Percentiles rank a stretch among this genome's conserved stretches.
phyloP scores from a whole-genome alignment of 2,113 vertebrate genomes.

The Ariopsis seemanni region DNA sequence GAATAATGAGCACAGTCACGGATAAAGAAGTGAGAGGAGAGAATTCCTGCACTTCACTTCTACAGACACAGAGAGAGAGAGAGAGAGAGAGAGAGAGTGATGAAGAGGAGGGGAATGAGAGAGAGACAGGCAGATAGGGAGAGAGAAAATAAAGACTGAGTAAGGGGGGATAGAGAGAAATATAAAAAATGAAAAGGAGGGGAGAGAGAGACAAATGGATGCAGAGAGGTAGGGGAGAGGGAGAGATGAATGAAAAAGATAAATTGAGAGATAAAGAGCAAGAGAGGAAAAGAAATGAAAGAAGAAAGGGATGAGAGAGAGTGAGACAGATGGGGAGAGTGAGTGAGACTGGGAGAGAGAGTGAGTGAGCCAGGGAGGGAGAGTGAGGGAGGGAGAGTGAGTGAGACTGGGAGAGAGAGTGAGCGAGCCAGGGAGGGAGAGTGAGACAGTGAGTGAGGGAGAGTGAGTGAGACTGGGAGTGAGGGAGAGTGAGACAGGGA shows the following conservation, averaged over 20 bases:
- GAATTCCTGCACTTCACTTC: conserved; percentile 20
- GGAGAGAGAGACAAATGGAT: not conserved
- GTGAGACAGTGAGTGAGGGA: not conserved
- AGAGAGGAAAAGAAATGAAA: not conserved
- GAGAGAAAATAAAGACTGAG: not conserved
- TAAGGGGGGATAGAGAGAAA: not conserved
- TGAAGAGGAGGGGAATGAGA: not conserved
- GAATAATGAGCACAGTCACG: conserved; percentile 31
- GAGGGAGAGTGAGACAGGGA: not conserved
- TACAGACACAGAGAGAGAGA: not conserved
- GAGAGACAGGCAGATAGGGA: not conserved
- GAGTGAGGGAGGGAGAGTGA: not conserved
- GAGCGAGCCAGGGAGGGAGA: not conserved
- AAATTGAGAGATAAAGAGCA: not conserved
- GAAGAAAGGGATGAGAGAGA: not conserved
- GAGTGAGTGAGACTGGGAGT: not conserved
- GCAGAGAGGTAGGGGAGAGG: too few species aligned
- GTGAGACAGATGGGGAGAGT: not conserved
- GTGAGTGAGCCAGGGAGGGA: too few species aligned
- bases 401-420: not conserved
- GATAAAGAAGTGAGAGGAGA: conserved; percentile 16
- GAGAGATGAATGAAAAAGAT: not conserved
- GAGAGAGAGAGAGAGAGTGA: not conserved
- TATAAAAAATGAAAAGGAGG: not conserved
- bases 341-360: not conserved